phyloP scores from a whole-genome alignment of 2,888 invertebrate species.

The Pristionchus fissidentatus region DNA sequence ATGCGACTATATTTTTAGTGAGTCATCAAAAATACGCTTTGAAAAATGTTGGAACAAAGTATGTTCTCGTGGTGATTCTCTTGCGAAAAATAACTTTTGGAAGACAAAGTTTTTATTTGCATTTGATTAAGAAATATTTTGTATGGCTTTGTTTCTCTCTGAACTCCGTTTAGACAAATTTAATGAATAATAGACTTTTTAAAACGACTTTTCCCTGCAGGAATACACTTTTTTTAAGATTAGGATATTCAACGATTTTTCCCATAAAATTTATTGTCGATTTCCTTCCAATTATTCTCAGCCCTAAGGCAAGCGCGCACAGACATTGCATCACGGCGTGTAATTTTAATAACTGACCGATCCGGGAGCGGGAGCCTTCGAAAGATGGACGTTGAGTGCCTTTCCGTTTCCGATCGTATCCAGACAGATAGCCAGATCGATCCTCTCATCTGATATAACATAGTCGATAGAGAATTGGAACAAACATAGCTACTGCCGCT shows the following conservation, averaged over 20 bases:
- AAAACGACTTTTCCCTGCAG: no score
- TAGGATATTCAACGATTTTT: not conserved
- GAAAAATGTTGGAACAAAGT: no score
- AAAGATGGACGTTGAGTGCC: slow-evolving; percentile 89
- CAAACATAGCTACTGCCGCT: not conserved
- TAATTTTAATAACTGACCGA: slow-evolving; percentile 78
- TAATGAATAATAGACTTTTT: no score
- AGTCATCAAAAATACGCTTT: no score
- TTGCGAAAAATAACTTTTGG: no score
- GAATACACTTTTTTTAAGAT: no score
- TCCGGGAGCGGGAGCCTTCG: slow-evolving; percentile 91
- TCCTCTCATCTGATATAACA: slow-evolving; percentile 56
- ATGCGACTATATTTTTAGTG: no score
- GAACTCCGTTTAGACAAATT: no score
- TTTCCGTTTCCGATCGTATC: slow-evolving; percentile 78
- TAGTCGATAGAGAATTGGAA: not conserved
- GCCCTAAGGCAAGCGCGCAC: not conserved
- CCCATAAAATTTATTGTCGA: not conserved
- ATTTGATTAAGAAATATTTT: no score
- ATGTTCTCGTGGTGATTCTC: no score
- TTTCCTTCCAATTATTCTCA: not conserved
- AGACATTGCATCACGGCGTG: not conserved
- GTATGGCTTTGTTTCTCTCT: no score
- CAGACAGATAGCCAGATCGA: slow-evolving; percentile 70
- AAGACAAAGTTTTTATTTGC: no score